Conservation (phyloP, 2,888 invertebrate genomes). For the Malthinus seriepunctatus region DNA sequence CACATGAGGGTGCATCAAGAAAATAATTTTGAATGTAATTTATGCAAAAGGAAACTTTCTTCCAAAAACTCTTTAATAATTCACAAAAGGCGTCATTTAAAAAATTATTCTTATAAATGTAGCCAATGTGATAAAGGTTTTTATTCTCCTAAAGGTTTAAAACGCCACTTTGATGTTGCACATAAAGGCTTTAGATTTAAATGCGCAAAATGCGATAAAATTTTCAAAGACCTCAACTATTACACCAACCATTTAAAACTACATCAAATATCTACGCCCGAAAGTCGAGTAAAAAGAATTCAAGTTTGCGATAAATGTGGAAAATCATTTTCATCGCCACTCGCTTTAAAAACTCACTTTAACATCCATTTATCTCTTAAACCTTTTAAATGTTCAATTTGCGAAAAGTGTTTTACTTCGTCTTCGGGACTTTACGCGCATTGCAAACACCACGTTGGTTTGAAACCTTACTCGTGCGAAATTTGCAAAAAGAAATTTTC, state of each 20-base stretch:
- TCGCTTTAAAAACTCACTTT: slow-evolving; percentile 12
- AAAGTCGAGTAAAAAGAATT: neutral
- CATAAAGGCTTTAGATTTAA: neutral
- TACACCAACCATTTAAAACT: neutral
- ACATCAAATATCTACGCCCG: neutral
- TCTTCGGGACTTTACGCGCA: slow-evolving; percentile 43
- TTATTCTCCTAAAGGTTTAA: neutral
- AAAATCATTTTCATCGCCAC: neutral
- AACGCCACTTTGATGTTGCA: neutral
- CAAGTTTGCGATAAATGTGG: slow-evolving; percentile 18
- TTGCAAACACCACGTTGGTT: slow-evolving; percentile 38
- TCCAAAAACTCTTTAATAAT: neutral
- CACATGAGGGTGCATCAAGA: slow-evolving; percentile 2
- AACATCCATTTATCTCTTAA: slow-evolving; percentile 35
- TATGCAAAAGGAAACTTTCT: slow-evolving; percentile 4
- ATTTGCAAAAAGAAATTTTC: slow-evolving; percentile 61
- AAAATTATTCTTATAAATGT: neutral
- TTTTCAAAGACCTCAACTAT: neutral
- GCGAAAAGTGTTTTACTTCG: slow-evolving; percentile 29
- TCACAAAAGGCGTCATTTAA: neutral
- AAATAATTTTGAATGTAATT: slow-evolving; percentile 1
- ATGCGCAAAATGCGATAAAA: neutral
- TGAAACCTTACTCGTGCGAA: slow-evolving; percentile 51
- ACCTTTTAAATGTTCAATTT: slow-evolving; percentile 51
- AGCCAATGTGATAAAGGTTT: neutral